Evolutionary conservation across 2,113 vertebrate species (phyloP).

Genomic region (Phyllopteryx taeniolatus): DNA sequence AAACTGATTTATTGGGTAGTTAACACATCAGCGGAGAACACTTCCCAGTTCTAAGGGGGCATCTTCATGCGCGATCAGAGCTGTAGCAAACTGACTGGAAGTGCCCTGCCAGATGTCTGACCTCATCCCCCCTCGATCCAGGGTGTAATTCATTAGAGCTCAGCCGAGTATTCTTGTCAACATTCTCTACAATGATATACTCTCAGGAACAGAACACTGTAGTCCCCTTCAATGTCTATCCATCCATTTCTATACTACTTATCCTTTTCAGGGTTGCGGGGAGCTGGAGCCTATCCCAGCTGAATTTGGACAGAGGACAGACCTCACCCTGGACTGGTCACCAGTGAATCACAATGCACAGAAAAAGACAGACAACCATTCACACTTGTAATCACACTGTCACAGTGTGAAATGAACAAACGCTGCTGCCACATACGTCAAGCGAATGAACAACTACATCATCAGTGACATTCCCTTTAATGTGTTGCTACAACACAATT

Average conservation of each 20-base stretch:
- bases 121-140: slow-evolving; percentile 24
- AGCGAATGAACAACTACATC: not conserved
- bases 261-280: not conserved
- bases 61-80: slow-evolving; percentile 22
- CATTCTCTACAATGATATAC: not conserved
- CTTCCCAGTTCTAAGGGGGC: slow-evolving; percentile 23
- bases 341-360: not conserved
- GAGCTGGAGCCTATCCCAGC: not conserved
- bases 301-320: too few species aligned
- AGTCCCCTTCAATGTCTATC: not conserved
- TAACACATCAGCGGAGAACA: slow-evolving; percentile 31
- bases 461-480: too few species aligned
- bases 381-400: not conserved
- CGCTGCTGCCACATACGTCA: not conserved
- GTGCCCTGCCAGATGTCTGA: slow-evolving; percentile 36
- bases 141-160: slow-evolving; percentile 20
- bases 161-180: not conserved
- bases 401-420: not conserved
- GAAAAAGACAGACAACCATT: not conserved
- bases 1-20: slow-evolving; percentile 50
- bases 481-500: too few species aligned
- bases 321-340: not conserved
- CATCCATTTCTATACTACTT: not conserved
- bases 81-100: slow-evolving; percentile 23
- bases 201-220: not conserved